phyloP scores from a whole-genome alignment of 2,888 invertebrate genomes.

The Acanthosepion pharaonis region DNA sequence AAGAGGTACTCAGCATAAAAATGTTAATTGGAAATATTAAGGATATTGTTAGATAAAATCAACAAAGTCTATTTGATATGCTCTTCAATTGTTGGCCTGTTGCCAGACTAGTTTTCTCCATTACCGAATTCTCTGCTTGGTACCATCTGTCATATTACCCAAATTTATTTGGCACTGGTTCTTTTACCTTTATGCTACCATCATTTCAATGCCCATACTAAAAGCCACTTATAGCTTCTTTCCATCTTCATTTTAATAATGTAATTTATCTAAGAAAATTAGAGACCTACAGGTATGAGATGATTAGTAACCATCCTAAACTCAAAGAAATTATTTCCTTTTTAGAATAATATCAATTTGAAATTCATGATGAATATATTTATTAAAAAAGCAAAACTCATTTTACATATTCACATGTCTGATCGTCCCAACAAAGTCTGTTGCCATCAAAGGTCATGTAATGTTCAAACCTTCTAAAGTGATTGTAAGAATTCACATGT shows the following conservation, averaged over 20 bases:
- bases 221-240: neutral
- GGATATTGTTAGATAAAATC: neutral
- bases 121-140: neutral
- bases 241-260: neutral
- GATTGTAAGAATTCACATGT: no score
- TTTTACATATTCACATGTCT: neutral
- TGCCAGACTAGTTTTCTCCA: neutral
- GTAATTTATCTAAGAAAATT: neutral
- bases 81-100: neutral
- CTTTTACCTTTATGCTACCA: neutral
- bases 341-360: no score
- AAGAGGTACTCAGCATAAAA: no score
- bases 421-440: neutral
- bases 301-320: neutral
- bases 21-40: no score
- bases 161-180: neutral
- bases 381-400: neutral
- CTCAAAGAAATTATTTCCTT: neutral
- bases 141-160: neutral
- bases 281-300: neutral
- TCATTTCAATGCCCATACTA: neutral
- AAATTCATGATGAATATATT: neutral
- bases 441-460: neutral
- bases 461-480: no score
- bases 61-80: neutral